These are phyloP conservation scores for Caloenas nicobarica DNA, from an alignment of 2,113 vertebrate genomes.

Conservation along the genomic window DNA sequence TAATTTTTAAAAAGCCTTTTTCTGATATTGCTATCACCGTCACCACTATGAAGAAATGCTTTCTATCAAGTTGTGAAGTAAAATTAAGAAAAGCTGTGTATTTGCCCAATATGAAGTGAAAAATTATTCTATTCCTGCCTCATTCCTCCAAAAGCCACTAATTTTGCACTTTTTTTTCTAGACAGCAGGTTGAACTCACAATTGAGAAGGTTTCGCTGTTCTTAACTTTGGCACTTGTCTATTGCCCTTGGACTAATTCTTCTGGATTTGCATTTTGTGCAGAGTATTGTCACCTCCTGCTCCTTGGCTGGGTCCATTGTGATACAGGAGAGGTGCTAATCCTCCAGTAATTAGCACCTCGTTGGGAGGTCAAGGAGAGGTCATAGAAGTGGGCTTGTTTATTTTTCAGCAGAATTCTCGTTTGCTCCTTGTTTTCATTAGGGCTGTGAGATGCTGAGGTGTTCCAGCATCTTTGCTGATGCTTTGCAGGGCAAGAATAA, in stretches of 20 bases:
- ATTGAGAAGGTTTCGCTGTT: not conserved
- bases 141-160: not conserved
- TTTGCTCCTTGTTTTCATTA: slow-evolving; percentile 69
- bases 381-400: slow-evolving; percentile 53
- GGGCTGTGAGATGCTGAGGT: slow-evolving; percentile 20
- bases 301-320: slow-evolving; percentile 25
- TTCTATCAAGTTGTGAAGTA: not conserved
- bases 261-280: not conserved
- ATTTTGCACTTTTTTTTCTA: not conserved
- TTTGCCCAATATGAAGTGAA: not conserved
- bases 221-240: not conserved
- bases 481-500: not conserved
- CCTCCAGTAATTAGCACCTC: slow-evolving; percentile 76
- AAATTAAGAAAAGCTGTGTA: not conserved
- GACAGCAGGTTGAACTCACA: not conserved
- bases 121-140: not conserved
- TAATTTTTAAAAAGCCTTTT: not conserved
- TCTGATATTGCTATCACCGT: not conserved
- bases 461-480: not conserved
- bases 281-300: slow-evolving; percentile 45
- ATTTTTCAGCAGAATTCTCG: slow-evolving; percentile 55
- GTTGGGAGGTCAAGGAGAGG: slow-evolving; percentile 60
- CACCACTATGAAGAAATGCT: not conserved
- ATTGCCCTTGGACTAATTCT: slow-evolving; percentile 22
- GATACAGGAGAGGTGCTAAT: slow-evolving; percentile 75